Conservation (phyloP, 2,113 vertebrate genomes). For the Miniopterus natalensis region DNA sequence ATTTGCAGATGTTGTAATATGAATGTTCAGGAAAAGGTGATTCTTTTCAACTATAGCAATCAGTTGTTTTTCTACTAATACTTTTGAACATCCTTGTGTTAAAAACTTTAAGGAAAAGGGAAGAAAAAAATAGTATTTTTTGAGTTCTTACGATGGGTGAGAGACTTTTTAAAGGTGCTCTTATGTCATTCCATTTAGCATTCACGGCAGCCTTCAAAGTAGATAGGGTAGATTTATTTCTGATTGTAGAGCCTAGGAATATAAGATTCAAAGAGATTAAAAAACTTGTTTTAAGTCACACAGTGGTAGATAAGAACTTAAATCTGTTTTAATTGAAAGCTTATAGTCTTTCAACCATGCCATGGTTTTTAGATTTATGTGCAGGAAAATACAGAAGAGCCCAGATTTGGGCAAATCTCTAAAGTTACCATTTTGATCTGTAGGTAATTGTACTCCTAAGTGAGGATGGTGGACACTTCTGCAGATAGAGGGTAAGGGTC, state of each 20-base stretch:
- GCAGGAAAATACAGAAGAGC: background rate
- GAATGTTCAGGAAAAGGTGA: background rate
- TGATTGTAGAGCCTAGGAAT: background rate
- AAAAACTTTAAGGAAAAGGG: background rate
- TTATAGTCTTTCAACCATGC: background rate
- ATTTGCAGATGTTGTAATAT: background rate
- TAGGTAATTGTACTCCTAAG: background rate
- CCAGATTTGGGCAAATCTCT: background rate
- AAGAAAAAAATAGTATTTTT: background rate
- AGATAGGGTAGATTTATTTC: background rate
- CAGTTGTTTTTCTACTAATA: background rate
- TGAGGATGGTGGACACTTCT: background rate
- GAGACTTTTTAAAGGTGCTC: background rate
- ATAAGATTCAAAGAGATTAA: constrained; percentile 5
- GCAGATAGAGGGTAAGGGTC: background rate
- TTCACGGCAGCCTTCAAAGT: background rate
- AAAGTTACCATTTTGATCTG: background rate
- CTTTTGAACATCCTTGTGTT: background rate
- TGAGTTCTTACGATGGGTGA: background rate
- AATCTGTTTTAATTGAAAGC: background rate
- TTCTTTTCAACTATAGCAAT: background rate
- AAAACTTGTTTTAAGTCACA: background rate
- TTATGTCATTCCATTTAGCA: background rate
- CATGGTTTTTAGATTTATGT: background rate
- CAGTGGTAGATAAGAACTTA: background rate